phyloP scores from a whole-genome alignment of 2,888 invertebrate species.

The Eumerus sabulonum region DNA sequence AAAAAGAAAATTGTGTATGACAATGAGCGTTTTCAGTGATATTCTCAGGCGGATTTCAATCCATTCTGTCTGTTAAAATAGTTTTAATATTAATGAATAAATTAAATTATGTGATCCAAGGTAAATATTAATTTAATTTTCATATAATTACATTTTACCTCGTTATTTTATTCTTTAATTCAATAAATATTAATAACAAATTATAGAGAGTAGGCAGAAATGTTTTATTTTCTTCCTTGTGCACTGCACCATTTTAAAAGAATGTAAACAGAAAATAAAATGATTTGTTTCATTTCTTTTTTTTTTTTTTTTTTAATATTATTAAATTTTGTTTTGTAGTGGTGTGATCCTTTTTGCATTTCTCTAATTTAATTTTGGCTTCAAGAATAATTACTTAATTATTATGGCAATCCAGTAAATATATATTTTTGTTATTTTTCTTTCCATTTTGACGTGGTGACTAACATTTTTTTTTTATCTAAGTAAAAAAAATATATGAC shows the following conservation, averaged over 20 bases:
- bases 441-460: slow-evolving; percentile 46
- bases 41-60: slow-evolving; percentile 60
- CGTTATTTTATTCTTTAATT: slow-evolving; percentile 22
- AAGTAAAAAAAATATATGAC: slow-evolving; percentile 47
- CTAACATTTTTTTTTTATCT: slow-evolving; percentile 59
- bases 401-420: no score
- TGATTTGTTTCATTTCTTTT: slow-evolving; percentile 2
- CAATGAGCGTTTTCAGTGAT: slow-evolving; percentile 68
- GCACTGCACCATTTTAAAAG: slow-evolving; percentile 40
- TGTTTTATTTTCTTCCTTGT: slow-evolving; percentile 46
- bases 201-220: slow-evolving; percentile 55
- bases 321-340: no score
- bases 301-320: slow-evolving; percentile 14
- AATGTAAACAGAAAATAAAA: slow-evolving; percentile 16
- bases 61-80: slow-evolving; percentile 63
- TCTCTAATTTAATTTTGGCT: slow-evolving; percentile 61
- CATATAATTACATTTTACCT: slow-evolving; percentile 50
- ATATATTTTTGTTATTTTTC: slow-evolving; percentile 21
- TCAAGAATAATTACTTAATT: slow-evolving; percentile 58
- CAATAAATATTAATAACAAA: slow-evolving; percentile 18
- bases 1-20: slow-evolving; percentile 39
- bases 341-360: slow-evolving; percentile 65
- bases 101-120: slow-evolving; percentile 61
- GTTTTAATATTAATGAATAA: slow-evolving; percentile 36
- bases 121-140: slow-evolving; percentile 61